These are phyloP conservation scores for Athalia rosae DNA, from an alignment of 2,888 invertebrate genomes.

Conservation along the genomic window DNA sequence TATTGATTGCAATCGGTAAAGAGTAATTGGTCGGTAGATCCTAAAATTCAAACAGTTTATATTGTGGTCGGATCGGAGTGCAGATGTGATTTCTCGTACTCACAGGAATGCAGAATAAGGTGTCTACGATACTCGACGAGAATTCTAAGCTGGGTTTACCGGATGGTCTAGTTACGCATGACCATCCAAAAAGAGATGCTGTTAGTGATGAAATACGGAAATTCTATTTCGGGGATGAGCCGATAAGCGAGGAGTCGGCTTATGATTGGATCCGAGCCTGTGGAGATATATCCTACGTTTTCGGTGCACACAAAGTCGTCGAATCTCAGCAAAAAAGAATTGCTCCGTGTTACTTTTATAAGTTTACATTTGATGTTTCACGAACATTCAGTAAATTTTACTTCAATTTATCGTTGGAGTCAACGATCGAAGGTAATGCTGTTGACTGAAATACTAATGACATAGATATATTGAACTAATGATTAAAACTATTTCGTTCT, in stretches of 20 bases:
- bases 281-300: conserved; percentile 49
- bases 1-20: not conserved
- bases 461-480: too few species aligned
- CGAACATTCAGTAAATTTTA: not conserved
- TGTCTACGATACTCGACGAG: conserved; percentile 53
- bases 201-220: conserved; percentile 69
- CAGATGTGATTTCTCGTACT: too few species aligned
- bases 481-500: not conserved
- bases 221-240: conserved; percentile 75
- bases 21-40: not conserved
- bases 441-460: not conserved
- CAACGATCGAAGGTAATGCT: conserved; percentile 5
- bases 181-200: conserved; percentile 59
- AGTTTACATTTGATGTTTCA: conserved; percentile 73
- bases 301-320: conserved; percentile 52
- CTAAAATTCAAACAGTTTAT: too few species aligned
- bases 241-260: conserved; percentile 56
- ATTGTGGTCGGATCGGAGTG: too few species aligned
- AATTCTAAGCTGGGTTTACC: conserved; percentile 70
- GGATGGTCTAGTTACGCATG: conserved; percentile 65
- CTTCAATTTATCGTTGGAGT: not conserved
- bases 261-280: conserved; percentile 4
- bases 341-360: conserved; percentile 74
- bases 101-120: too few species aligned
- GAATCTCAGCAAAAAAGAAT: conserved; percentile 49